Evolutionary conservation across 2,113 vertebrate species (phyloP), one percentile per base, ranked within the genome.

Genomic region (Centrocercus urophasianus): DNA sequence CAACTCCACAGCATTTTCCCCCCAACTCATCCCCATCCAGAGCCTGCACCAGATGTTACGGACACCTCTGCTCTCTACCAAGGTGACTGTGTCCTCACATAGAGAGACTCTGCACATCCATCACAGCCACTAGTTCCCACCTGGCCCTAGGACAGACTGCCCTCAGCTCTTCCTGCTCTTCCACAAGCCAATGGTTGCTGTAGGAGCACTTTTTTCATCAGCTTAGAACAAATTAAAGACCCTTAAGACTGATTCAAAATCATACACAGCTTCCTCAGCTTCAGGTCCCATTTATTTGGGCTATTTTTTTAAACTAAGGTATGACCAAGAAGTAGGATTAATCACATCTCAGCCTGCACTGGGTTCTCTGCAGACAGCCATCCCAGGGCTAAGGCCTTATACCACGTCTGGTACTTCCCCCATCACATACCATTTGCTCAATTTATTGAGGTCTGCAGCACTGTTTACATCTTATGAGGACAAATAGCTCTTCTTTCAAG

Each of bases 381-480:
- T 15, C 52, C 36, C 54, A 34, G 16, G 25, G 45, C 60, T 86
- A 60, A 85, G 17, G 17, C 20, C 61, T 64, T 25, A 28, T 17
- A 28, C 25, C 25, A 7, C 40, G 25, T 28, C 16, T 8, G 38
- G 25, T 16, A 28, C 36, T 64, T 57, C 25, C 80, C 56, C 50
- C 45, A 48, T 65, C 47, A 57, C 30, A 56, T 0, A 0, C 18
- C 57, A 38, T 0, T 0, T 3, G 3, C 20, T 1, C 0, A 0
- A 34, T 43, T 30, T 38, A 72, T 25, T 59, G 73, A 67, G 65
- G 52, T 13, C 40, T 36, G 30, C 43, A 71, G 67, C 54, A 79
- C 72, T 56, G 48, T 38, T 84, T 17, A 1, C 10, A 27, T 61
- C 66, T 52, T 15, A 1, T 30, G 56, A 69, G 30, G 17, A 54